Percentiles rank a stretch among this genome's conserved stretches.
phyloP scores from a whole-genome alignment of 2,797 vertebrate species.

The Arnoldichthys spilopterus region DNA sequence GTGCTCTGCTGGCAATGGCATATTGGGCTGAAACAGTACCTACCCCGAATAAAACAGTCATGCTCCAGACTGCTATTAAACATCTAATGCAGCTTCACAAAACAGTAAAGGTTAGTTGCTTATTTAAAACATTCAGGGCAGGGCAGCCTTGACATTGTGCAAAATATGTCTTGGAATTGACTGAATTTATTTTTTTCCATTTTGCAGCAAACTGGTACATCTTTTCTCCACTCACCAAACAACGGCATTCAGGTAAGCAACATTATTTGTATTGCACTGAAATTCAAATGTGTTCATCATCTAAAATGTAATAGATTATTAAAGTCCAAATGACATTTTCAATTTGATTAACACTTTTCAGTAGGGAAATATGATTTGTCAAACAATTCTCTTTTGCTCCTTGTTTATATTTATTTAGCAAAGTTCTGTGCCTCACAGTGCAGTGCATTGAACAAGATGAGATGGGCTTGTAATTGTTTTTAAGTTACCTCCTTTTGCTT shows the following conservation, averaged over 20 bases:
- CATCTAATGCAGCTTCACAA: background rate
- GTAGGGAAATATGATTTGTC: no score
- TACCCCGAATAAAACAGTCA: rapidly evolving
- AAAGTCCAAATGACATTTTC: no score
- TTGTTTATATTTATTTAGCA: background rate
- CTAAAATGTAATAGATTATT: no score
- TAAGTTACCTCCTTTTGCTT: conserved; percentile 14
- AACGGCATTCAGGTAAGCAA: conserved; percentile 67
- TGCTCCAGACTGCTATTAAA: conserved; percentile 52
- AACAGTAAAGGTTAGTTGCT: conserved; percentile 63
- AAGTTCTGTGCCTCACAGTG: background rate
- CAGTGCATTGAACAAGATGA: background rate
- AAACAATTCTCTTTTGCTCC: background rate
- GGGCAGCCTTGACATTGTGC: background rate
- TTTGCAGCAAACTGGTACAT: conserved; percentile 56
- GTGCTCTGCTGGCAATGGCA: conserved; percentile 75
- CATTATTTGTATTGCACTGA: background rate
- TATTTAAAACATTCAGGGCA: background rate
- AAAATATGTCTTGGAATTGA: background rate
- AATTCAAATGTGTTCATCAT: background rate
- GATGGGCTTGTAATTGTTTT: background rate
- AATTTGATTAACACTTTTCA: no score
- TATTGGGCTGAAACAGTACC: conserved; percentile 57
- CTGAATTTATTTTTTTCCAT: conserved; percentile 29
- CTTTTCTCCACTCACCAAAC: conserved; percentile 48